Base-by-base conservation (phyloP, 2,888 invertebrate species). In the Sceliomorpha sp. region DNA sequence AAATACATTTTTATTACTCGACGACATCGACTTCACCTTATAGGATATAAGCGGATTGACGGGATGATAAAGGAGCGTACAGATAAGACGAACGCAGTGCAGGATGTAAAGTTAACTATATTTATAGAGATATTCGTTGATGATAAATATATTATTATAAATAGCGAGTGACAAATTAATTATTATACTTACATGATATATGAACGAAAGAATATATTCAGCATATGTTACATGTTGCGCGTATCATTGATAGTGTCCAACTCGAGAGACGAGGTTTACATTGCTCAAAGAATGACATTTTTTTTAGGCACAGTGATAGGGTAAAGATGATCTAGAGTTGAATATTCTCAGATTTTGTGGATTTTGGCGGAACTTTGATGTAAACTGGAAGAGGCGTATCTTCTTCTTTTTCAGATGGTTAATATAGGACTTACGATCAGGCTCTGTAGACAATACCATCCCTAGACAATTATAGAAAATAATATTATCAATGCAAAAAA, bases 41-140 rank as follows among this genome's bases (percentile, higher is more conserved):
- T 32, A 53, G n/a, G 20, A 45, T 13, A 53, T 37, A 44, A 68
- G 45, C 47, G 48, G 31, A 64, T 47, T 66, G 51, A 66, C 55
- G 39, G 12, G 34, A 37, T 9, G 27, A 60, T 37, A 34, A 24
- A 64, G 40, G 53, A 40, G 37, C 50, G 45, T 56, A 58, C 20
- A 70, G 51, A 60, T 66, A 17, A 60, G 32, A 60, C 27, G 62
- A 72, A 56, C 73, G 76, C 77, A 70, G 76, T 77, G 74, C 71
- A 73, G 63, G 77, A 80, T 78, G 76, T 75, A 76, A 81, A 85
- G 85, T 86, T 86, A 82, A 85, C 83, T 86, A 86, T 86, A 87
- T 86, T 85, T 86, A 85, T 86, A 86, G 81, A 83, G 55, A 73
- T 83, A 82, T 76, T 81, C 58, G 69, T 73, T 73, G 53, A 66